Conservation (phyloP, 1,140 invertebrate species). For the Diuraphis noxia region DNA sequence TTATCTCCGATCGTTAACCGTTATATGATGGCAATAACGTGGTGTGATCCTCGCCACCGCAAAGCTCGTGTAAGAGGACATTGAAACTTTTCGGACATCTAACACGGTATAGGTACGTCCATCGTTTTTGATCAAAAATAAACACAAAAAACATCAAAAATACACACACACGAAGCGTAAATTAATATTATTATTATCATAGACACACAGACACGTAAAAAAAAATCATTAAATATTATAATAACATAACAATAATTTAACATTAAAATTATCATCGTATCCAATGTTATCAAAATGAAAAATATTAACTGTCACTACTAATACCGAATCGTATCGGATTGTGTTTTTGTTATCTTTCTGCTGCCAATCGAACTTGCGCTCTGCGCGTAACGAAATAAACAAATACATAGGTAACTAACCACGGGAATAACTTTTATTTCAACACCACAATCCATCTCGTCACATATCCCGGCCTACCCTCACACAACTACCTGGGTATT, state of each 20-base stretch:
- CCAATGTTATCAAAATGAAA: background rate
- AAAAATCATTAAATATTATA: no score
- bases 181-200: no score
- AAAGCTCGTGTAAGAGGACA: background rate
- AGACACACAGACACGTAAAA: no score
- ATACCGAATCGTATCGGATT: background rate
- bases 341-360: background rate
- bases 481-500: background rate
- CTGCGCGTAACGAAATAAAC: background rate
- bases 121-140: no score
- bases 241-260: no score
- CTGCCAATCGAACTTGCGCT: background rate
- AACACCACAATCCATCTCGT: background rate
- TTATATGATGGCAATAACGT: background rate
- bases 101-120: no score
- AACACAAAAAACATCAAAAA: no score
- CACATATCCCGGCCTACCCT: background rate
- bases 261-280: background rate
- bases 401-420: constrained; percentile 37
- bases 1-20: background rate
- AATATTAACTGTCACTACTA: background rate
- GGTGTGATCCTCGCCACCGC: background rate
- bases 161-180: no score
- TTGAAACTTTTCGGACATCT: no score
- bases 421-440: constrained; percentile 15